Conservation (phyloP, 2,888 invertebrate genomes). For the Troilus luridus region DNA sequence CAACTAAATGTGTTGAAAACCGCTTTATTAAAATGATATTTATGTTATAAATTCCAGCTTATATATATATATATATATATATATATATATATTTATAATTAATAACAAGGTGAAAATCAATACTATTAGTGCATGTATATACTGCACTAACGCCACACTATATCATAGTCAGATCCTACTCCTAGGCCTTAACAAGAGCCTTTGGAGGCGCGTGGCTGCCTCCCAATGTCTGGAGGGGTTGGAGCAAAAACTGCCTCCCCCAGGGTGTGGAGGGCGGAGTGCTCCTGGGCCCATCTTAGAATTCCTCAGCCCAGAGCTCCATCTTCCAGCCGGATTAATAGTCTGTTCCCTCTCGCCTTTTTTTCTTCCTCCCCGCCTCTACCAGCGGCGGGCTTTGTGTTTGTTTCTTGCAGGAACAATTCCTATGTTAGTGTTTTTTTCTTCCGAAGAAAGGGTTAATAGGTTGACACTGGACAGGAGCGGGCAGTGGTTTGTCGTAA, state of each 20-base stretch:
- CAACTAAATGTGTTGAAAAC: no score
- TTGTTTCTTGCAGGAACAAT: conserved; percentile 22
- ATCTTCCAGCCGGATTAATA: not conserved
- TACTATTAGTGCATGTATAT: not conserved
- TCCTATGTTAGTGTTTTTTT: not conserved
- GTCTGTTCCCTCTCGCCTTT: not conserved
- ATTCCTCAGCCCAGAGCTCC: not conserved
- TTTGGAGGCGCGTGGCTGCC: not conserved
- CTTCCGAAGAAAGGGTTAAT: not conserved
- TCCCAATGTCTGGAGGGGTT: not conserved
- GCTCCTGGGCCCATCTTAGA: conserved; percentile 7
- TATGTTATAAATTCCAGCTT: no score
- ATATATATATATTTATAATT: no score
- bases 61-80: no score
- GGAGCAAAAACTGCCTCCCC: not conserved
- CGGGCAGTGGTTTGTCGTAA: not conserved
- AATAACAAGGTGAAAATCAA: no score
- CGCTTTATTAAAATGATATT: no score
- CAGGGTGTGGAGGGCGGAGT: not conserved
- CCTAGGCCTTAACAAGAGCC: not conserved
- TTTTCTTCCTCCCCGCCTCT: not conserved
- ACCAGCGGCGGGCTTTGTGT: conserved; percentile 24
- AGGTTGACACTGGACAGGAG: conserved; percentile 17
- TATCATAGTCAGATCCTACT: conserved; percentile 3
- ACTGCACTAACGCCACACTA: not conserved